Conservation (phyloP, 2,888 invertebrate genomes). For the Cephus pulcher region DNA sequence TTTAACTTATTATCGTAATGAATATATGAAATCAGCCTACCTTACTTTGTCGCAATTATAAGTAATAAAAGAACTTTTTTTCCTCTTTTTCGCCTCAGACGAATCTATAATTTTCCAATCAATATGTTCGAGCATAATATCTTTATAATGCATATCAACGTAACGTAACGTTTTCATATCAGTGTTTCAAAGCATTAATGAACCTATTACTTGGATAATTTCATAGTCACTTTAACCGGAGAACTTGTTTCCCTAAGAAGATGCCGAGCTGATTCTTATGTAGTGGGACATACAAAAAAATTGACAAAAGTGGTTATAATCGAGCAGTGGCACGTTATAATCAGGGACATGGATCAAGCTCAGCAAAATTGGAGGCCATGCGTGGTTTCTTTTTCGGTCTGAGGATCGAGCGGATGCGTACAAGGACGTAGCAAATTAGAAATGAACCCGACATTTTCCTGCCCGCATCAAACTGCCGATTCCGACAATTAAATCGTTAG, state of each 20-base stretch:
- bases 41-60: not conserved
- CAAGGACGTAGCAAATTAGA: slow-evolving; percentile 27
- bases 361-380: slow-evolving; percentile 6
- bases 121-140: not conserved
- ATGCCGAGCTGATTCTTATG: not conserved
- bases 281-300: not conserved
- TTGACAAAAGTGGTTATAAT: not conserved
- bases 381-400: not conserved
- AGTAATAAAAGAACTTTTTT: not conserved
- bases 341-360: slow-evolving; percentile 4
- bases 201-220: not conserved
- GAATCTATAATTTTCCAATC: not conserved
- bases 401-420: slow-evolving; percentile 9
- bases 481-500: slow-evolving; percentile 45
- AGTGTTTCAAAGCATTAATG: not conserved
- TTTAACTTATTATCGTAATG: not conserved
- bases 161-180: not conserved
- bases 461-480: slow-evolving; percentile 21
- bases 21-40: not conserved
- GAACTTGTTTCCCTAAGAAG: not conserved
- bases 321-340: slow-evolving; percentile 8
- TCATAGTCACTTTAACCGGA: not conserved
- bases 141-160: not conserved
- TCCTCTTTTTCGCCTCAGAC: not conserved
- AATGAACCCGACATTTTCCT: slow-evolving; percentile 24